A percentile compares a stretch with the other conserved stretches of the same genome.
Evolutionary conservation across 2,797 vertebrate genomes (phyloP).

Genomic region (Apodemus agrarius): DNA sequence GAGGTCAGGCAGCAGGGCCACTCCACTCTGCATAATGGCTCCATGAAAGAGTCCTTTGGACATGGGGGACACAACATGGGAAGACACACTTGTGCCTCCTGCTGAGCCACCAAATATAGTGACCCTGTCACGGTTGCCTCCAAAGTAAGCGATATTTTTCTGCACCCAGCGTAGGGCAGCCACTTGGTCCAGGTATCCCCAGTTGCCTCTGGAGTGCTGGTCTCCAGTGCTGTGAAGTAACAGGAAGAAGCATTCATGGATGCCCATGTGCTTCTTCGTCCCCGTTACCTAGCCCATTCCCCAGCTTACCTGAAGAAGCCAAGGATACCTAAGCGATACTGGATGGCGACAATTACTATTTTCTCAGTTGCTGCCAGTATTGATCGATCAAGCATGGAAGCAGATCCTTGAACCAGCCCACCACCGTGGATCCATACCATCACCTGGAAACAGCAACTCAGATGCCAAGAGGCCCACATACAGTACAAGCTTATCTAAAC

Average conservation of each 20-base stretch:
- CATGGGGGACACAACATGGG: constrained; percentile 74
- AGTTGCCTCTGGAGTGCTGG: constrained; percentile 84
- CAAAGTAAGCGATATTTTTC: constrained; percentile 89
- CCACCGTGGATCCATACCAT: constrained; percentile 93
- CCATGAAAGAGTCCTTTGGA: constrained; percentile 79
- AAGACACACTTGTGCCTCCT: neutral
- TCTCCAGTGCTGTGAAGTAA: constrained; percentile 87
- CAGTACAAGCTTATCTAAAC: neutral
- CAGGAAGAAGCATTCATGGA: neutral
- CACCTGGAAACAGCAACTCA: constrained; percentile 85
- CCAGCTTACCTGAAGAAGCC: constrained; percentile 86
- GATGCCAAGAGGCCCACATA: neutral
- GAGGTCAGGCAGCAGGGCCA: neutral
- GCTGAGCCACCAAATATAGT: neutral
- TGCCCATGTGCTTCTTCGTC: neutral
- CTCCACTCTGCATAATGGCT: constrained; percentile 81
- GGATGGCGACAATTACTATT: constrained; percentile 90
- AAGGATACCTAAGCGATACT: constrained; percentile 90
- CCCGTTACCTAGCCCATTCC: fast-evolving
- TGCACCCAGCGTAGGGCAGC: constrained; percentile 90
- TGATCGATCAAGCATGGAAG: constrained; percentile 87
- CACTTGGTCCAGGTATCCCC: no score
- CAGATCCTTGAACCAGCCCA: constrained; percentile 78
- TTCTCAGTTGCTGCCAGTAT: constrained; percentile 88
- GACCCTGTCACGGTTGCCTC: constrained; percentile 45